Conservation (phyloP, 2,888 invertebrate genomes). For the Meteorus colon region DNA sequence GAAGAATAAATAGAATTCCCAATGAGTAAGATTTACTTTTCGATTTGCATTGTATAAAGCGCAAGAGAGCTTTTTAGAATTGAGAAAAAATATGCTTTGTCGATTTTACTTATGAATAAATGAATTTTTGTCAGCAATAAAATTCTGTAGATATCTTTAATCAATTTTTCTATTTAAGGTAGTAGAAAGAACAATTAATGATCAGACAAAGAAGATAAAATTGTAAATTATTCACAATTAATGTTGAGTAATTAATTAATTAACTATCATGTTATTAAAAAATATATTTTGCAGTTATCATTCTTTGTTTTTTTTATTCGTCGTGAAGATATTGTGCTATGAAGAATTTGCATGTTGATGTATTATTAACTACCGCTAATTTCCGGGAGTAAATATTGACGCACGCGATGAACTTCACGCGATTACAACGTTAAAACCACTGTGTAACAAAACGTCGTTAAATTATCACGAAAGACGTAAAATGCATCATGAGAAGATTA, state of each 20-base stretch:
- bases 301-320: not conserved
- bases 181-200: not conserved
- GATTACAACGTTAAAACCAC: not conserved
- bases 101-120: slow-evolving; percentile 16
- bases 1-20: slow-evolving; percentile 18
- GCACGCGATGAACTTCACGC: slow-evolving; percentile 32
- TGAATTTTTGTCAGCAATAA: slow-evolving; percentile 16
- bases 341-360: not conserved
- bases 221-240: not conserved
- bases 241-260: not conserved
- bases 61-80: slow-evolving; percentile 21
- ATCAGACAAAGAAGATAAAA: not conserved
- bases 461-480: not conserved
- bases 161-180: not conserved
- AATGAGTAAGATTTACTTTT: slow-evolving; percentile 2
- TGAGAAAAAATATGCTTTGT: not conserved
- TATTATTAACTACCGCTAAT: slow-evolving; percentile 21
- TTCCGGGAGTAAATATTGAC: slow-evolving; percentile 27
- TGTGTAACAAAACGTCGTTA: not conserved
- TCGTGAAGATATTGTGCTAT: not conserved
- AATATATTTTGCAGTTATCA: not conserved
- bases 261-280: not conserved
- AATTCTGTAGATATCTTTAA: not conserved
- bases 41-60: slow-evolving; percentile 18
- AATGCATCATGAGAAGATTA: not conserved